Conservation (phyloP, 2,888 invertebrate genomes). For the Marasmarcha lunaedactyla region DNA sequence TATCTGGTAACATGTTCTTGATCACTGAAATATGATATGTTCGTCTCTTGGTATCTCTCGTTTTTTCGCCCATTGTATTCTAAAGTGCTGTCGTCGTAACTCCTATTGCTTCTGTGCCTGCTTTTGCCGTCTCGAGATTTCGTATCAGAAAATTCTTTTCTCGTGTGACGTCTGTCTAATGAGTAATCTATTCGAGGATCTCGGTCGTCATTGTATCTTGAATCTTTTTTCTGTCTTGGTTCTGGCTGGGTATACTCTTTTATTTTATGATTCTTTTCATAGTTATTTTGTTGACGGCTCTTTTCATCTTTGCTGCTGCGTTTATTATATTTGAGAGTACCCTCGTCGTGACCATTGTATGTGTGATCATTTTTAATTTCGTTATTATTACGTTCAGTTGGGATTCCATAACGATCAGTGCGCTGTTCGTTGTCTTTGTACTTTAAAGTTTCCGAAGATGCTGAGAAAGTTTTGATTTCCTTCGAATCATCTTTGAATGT, state of each 20-base stretch:
- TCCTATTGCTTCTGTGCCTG: slow-evolving; percentile 41
- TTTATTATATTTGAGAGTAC: slow-evolving; percentile 61
- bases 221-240: slow-evolving; percentile 47
- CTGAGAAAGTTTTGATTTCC: slow-evolving; percentile 62
- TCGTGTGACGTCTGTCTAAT: slow-evolving; percentile 46
- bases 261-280: slow-evolving; percentile 43
- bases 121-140: slow-evolving; percentile 38
- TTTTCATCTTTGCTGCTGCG: slow-evolving; percentile 54
- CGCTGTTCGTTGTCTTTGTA: slow-evolving; percentile 55
- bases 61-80: slow-evolving; percentile 51
- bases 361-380: slow-evolving; percentile 40
- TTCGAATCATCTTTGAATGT: slow-evolving; percentile 64
- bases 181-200: slow-evolving; percentile 62
- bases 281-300: slow-evolving; percentile 32
- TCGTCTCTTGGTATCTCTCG: slow-evolving; percentile 56
- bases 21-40: slow-evolving; percentile 60
- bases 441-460: slow-evolving; percentile 61
- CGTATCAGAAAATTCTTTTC: slow-evolving; percentile 45
- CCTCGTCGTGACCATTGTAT: slow-evolving; percentile 54
- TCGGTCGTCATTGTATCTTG: slow-evolving; percentile 28
- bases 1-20: slow-evolving; percentile 52
- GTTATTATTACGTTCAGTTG: slow-evolving; percentile 49
- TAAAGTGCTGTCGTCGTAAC: slow-evolving; percentile 58
- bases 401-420: slow-evolving; percentile 55
- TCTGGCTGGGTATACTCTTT: slow-evolving; percentile 54